phyloP scores from a whole-genome alignment of 2,888 invertebrate species.

The Phymatocera aterrima region DNA sequence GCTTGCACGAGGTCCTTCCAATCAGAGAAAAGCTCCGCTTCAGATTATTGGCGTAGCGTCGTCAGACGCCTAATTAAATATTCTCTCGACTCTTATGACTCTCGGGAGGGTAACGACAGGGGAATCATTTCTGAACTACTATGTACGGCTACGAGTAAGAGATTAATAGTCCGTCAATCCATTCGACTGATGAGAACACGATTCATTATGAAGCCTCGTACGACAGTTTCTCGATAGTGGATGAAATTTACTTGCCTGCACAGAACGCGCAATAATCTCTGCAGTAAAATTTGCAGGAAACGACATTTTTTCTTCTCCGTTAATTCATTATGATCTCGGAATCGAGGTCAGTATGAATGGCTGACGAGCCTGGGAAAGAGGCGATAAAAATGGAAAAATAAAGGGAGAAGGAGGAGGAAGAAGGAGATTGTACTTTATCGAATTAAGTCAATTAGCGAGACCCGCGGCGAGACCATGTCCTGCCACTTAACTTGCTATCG shows the following conservation, averaged over 20 bases:
- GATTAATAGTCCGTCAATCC: conserved; percentile 30
- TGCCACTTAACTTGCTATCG: conserved; percentile 64
- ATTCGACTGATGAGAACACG: neutral
- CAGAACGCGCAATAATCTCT: no score
- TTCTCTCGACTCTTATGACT: neutral
- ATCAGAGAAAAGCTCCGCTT: conserved; percentile 55
- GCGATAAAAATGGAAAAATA: neutral
- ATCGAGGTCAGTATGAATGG: neutral
- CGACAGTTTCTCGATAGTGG: no score
- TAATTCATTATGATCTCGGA: neutral
- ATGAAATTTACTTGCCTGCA: neutral
- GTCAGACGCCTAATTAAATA: conserved; percentile 38
- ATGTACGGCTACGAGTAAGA: neutral
- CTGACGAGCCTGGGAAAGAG: conserved; percentile 1
- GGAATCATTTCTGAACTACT: conserved; percentile 31
- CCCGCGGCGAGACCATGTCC: conserved; percentile 63
- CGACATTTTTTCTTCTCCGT: neutral
- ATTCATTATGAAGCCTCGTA: neutral
- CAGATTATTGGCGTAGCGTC: neutral
- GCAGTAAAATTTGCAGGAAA: neutral
- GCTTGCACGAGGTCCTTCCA: conserved; percentile 55
- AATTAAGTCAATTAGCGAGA: conserved; percentile 69
- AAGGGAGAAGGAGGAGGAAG: conserved; percentile 20
- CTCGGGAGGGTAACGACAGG: conserved; percentile 26
- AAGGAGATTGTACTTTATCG: conserved; percentile 67